Conservation (phyloP, 2,888 invertebrate species). For the Morpho deidamia region DNA sequence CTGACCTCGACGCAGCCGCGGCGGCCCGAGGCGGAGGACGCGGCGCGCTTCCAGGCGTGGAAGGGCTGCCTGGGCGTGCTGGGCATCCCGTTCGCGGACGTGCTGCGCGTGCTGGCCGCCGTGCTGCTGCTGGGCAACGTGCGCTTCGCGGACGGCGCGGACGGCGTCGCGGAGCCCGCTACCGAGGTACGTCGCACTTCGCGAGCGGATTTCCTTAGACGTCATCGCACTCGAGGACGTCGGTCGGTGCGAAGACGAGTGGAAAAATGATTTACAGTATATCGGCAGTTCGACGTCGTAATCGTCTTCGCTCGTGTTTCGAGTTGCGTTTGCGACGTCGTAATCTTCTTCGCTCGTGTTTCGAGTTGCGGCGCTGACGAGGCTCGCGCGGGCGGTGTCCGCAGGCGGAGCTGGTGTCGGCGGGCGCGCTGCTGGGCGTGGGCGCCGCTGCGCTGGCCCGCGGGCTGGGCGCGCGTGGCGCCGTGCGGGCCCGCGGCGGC, state of each 20-base stretch:
- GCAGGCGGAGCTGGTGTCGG: conserved; percentile 90
- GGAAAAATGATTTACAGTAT: too few relatives aligned
- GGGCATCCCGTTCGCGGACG: conserved; percentile 96
- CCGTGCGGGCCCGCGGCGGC: conserved; percentile 86
- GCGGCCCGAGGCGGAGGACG: conserved; percentile 59
- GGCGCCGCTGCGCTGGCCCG: conserved; percentile 87
- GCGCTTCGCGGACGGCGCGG: conserved; percentile 89
- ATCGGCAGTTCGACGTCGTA: too few relatives aligned
- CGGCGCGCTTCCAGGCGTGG: conserved; percentile 89
- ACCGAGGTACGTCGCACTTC: conserved; percentile 77
- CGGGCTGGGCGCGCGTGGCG: conserved; percentile 88
- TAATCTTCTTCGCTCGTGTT: too few relatives aligned
- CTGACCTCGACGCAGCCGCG: conserved; percentile 70
- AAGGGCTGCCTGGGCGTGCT: conserved; percentile 93
- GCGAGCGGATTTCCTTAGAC: too few relatives aligned
- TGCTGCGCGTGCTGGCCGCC: conserved; percentile 93
- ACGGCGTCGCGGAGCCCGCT: conserved; percentile 86
- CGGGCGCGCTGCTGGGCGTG: conserved; percentile 89
- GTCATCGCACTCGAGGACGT: too few relatives aligned
- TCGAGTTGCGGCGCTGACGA: too few relatives aligned
- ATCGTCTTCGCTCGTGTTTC: too few relatives aligned
- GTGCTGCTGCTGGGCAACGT: conserved; percentile 95
- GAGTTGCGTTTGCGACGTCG: too few relatives aligned
- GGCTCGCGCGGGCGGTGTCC: conserved; percentile 76
- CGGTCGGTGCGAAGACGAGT: too few relatives aligned